Evolutionary conservation across 2,797 vertebrate genomes (phyloP), one percentile per base, ranked within the genome.

Genomic region (Spinus olivaceus): DNA sequence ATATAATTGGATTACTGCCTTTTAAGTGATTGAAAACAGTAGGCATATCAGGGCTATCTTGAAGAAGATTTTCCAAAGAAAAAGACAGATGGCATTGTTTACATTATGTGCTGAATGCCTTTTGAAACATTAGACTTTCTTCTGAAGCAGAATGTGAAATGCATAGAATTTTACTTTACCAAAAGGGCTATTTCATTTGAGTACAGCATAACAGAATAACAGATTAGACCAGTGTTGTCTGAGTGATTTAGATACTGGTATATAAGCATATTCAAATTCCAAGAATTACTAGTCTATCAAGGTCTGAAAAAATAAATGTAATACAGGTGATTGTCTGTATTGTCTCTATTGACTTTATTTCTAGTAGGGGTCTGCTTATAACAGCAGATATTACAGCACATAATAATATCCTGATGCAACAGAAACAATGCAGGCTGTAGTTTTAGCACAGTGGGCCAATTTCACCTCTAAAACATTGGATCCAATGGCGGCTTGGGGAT

Each of bases 21-120:
- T 97, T 98, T 98, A 98, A 98, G 98, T 98, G 98, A 98, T 98
- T 98, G 97, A 98, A 98, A 97, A 98, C 97, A 96, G 96, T 91
- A 94, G 97, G 95, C 97, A 92, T 97, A 97, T 97, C 87, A 21
- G 91, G 79, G 70, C 96, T 97, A 97, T 98, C 97, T 97, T 32
- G 23, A 95, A 93, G n/a, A 97, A 97, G 97, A 98, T 90, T 96
- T 92, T 95, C 90, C 81, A 63, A 97, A 96, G 95, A 94, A 96
- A 96, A 92, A 96, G 96, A 89, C 95, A 97, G 96, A 86, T 91
- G 69, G 56, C 66, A 89, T 81, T 98, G 95, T 96, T 97, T 97
- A 97, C 86, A 88, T 97, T 96, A 91, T 84, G 78, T 22, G 67
- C 91, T 71, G 81, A 88, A 94, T 67, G 72, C 84, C 57, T 88